phyloP scores from a whole-genome alignment of 2,113 vertebrate genomes.

The Rhabdomys dilectus region DNA sequence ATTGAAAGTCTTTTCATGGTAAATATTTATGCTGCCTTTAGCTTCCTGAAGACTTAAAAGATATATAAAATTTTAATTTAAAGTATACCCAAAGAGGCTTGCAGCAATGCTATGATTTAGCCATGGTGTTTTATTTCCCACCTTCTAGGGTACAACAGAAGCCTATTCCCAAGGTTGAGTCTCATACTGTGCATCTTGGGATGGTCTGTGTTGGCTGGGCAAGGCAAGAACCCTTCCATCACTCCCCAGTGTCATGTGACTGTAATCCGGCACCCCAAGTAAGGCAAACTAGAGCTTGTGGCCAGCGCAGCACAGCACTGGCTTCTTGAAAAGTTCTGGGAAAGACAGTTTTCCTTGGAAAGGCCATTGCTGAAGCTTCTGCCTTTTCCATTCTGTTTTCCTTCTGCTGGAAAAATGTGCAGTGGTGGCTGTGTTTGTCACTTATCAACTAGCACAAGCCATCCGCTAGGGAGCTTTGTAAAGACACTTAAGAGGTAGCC shows the following conservation, averaged over 20 bases:
- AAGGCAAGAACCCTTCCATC: neutral
- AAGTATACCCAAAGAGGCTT: slow-evolving; percentile 73
- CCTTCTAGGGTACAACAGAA: slow-evolving; percentile 57
- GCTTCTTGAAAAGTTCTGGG: neutral
- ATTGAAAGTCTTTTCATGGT: slow-evolving; percentile 83
- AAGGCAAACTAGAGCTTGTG: neutral
- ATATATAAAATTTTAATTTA: slow-evolving; percentile 75
- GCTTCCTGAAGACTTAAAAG: slow-evolving; percentile 79
- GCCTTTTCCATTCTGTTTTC: neutral
- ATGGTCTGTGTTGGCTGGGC: neutral
- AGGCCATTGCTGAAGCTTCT: neutral
- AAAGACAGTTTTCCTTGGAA: neutral
- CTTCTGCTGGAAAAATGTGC: neutral
- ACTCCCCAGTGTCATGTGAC: neutral
- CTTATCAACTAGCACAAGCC: no score
- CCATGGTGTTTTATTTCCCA: slow-evolving; percentile 52
- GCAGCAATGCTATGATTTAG: slow-evolving; percentile 62
- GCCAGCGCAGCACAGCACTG: neutral
- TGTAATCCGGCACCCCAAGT: neutral
- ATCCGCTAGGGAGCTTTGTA: neutral
- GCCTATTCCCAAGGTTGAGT: neutral
- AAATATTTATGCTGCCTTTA: slow-evolving; percentile 85
- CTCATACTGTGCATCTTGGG: neutral
- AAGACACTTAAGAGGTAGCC: neutral
- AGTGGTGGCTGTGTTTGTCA: neutral